Evolutionary conservation across 2,797 vertebrate genomes (phyloP).

Genomic region (Tiaroga cobitis): DNA sequence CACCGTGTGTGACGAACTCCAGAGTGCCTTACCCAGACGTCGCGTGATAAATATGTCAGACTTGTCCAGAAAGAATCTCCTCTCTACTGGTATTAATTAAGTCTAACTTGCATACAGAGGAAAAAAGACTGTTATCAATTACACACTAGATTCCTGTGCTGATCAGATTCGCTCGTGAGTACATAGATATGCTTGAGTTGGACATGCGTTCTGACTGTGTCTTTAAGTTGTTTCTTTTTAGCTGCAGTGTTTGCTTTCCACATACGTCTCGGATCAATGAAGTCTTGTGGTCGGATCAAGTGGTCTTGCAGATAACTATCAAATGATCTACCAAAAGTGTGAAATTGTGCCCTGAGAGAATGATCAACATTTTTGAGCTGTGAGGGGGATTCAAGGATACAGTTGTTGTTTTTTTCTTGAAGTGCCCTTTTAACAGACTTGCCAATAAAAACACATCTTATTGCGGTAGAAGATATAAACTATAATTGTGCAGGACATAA

Average conservation of each 20-base stretch:
- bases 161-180: conserved; percentile 42
- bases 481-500: conserved; percentile 60
- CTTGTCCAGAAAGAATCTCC: conserved; percentile 87
- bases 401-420: conserved; percentile 71
- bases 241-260: conserved; percentile 70
- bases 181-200: conserved; percentile 66
- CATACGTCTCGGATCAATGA: conserved; percentile 75
- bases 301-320: conserved; percentile 70
- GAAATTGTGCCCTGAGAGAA: conserved; percentile 77
- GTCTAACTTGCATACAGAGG: conserved; percentile 87
- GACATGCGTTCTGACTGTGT: conserved; percentile 63
- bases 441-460: conserved; percentile 69
- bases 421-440: conserved; percentile 72
- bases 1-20: conserved; percentile 88
- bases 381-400: conserved; percentile 67
- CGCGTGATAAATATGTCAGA: conserved; percentile 93
- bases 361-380: conserved; percentile 74
- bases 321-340: conserved; percentile 68
- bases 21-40: conserved; percentile 87
- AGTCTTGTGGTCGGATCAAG: conserved; percentile 46
- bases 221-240: conserved; percentile 66
- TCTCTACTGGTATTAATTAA: conserved; percentile 94
- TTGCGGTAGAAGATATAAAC: conserved; percentile 67
- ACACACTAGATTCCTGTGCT: conserved; percentile 72
- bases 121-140: conserved; percentile 92